Evolutionary conservation across 2,113 vertebrate species (phyloP), one percentile per base, ranked within the genome.

Genomic region (Lampris megalopsis): DNA sequence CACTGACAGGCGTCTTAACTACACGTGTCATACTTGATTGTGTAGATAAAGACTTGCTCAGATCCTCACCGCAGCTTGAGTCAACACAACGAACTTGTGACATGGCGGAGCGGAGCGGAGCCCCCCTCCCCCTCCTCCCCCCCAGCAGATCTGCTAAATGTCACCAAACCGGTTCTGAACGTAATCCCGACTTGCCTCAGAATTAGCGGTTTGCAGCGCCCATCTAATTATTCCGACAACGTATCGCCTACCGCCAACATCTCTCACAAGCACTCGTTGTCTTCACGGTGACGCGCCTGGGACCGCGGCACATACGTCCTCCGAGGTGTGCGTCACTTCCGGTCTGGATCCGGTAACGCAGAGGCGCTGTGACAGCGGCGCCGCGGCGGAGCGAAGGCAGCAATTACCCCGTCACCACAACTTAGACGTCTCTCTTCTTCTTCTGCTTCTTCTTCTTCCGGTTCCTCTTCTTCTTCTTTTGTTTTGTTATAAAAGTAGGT

Each of bases 141-240:
- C 90, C 87, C 84, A 89, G 73, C 91, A 89, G 88, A 93, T 94
- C 93, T 93, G 89, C 88, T 94, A 94, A 95, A 95, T 94, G 94
- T 94, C 93, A 95, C 92, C 93, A 93, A 94, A 94, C 91, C 91
- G 90, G 79, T 93, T 94, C 88, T 91, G 92, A 94, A 82, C 78
- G 75, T 90, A 91, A 93, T 94, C 91, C 88, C 86, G 92, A 93
- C 93, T 94, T 94, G 92, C 90, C 92, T 93, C 92, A 89, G 93
- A 94, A 95, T 94, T 94, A 94, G 90, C 85, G 79, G 86, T 87
- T 92, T 90, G 85, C 79, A 67, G 61, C 77, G 82, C 89, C 82
- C 85, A 89, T 91, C 85, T 93, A 93, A 94, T 94, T 92, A 92
- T 93, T 94, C 90, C 88, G 93, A 94, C 93, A 93, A 91, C 92